Conservation (phyloP, 2,797 vertebrate genomes). For the Manis pentadactyla region DNA sequence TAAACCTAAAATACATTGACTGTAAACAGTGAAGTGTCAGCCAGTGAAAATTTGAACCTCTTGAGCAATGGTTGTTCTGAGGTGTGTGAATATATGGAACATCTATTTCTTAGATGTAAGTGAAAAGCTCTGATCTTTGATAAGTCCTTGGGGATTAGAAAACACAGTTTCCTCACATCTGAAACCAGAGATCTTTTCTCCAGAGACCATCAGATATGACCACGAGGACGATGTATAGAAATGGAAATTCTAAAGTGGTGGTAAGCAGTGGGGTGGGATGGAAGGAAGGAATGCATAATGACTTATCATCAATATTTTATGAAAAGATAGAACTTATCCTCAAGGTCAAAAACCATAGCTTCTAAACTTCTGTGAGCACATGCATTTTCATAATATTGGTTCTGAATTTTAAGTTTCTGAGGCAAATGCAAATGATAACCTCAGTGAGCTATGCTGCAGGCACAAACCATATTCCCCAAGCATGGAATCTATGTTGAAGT, state of each 20-base stretch:
- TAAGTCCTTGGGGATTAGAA: not conserved
- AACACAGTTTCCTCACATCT: slow-evolving; percentile 19
- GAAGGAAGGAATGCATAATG: slow-evolving; percentile 78
- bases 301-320: slow-evolving; percentile 84
- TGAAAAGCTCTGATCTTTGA: slow-evolving; percentile 51
- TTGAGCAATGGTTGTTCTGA: not conserved
- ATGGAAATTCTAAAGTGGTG: not conserved
- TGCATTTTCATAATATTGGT: slow-evolving; percentile 82
- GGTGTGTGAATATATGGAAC: slow-evolving; percentile 29
- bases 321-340: slow-evolving; percentile 81
- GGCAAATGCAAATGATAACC: slow-evolving; percentile 45
- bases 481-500: not conserved
- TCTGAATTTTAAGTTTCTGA: slow-evolving; percentile 83
- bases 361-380: slow-evolving; percentile 75
- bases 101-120: slow-evolving; percentile 43
- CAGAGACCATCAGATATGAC: slow-evolving; percentile 61
- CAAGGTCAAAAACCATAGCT: slow-evolving; percentile 84
- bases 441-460: not conserved
- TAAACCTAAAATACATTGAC: slow-evolving; percentile 52
- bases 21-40: slow-evolving; percentile 36
- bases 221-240: slow-evolving; percentile 28
- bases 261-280: slow-evolving; percentile 22
- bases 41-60: not conserved
- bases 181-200: slow-evolving; percentile 47
- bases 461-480: not conserved